phyloP scores from a whole-genome alignment of 2,888 invertebrate genomes.

The Oasisia sp. region DNA sequence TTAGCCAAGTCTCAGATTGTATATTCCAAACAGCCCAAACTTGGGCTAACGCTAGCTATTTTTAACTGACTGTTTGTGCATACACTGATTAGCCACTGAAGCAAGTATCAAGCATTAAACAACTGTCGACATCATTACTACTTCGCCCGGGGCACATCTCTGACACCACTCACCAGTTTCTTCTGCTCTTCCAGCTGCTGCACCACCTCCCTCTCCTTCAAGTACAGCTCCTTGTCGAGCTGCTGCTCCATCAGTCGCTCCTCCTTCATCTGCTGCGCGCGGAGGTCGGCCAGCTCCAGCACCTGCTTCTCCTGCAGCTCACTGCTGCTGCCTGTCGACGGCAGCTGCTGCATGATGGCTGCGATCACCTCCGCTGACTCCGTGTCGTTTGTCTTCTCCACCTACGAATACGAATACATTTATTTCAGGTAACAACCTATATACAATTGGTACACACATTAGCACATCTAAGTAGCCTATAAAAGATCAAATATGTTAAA shows the following conservation, averaged over 20 bases:
- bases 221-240: conserved; percentile 48
- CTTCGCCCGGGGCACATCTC: background rate
- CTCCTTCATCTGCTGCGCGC: conserved; percentile 48
- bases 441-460: too few species aligned
- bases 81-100: too few species aligned
- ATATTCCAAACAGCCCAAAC: too few species aligned
- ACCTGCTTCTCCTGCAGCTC: conserved; percentile 51
- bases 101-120: too few species aligned
- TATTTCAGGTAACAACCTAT: too few species aligned
- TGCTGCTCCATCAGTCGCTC: conserved; percentile 42
- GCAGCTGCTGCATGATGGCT: conserved; percentile 52
- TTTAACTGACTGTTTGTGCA: too few species aligned
- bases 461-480: too few species aligned
- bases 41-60: too few species aligned
- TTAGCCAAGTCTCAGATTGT: too few species aligned
- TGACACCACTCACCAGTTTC: conserved; percentile 49
- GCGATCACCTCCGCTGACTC: conserved; percentile 56
- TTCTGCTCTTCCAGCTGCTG: conserved; percentile 55
- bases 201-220: conserved; percentile 44
- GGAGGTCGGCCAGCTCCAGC: conserved; percentile 48
- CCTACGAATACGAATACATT: too few species aligned
- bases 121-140: too few species aligned
- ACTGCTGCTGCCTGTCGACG: conserved; percentile 39
- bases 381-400: conserved; percentile 51
- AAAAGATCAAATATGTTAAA: too few species aligned